Evolutionary conservation across 2,888 invertebrate species (phyloP).

Genomic region (Torymus aiolomorphi): DNA sequence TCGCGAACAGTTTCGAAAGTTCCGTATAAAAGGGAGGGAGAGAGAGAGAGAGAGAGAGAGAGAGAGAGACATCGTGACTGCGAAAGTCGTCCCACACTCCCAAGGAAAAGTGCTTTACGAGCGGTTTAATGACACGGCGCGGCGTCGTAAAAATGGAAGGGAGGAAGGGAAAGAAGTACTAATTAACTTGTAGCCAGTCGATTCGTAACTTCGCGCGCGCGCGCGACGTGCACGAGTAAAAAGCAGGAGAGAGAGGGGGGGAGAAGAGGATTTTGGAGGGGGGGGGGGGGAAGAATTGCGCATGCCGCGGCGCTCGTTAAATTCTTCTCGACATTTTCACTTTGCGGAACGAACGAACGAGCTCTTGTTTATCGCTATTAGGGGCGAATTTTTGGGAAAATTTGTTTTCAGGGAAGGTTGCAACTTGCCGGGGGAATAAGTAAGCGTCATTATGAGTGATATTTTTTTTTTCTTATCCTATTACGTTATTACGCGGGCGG

Average conservation of each 20-base stretch:
- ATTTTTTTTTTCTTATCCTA: too few species aligned
- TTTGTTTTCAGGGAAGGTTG: too few species aligned
- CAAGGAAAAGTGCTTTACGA: constrained; percentile 47
- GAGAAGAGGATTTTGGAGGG: too few species aligned
- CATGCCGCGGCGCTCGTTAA: background rate
- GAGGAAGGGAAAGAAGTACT: constrained; percentile 31
- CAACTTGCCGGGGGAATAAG: too few species aligned
- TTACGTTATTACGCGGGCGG: too few species aligned
- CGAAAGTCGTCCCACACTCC: background rate
- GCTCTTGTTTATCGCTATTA: too few species aligned
- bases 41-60: background rate
- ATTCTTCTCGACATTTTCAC: constrained; percentile 1
- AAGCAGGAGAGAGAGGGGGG: too few species aligned
- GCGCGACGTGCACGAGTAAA: background rate
- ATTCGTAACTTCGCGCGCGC: background rate
- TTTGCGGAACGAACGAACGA: too few species aligned
- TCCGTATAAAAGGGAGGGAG: too few species aligned
- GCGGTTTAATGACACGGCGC: constrained; percentile 52
- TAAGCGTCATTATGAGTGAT: too few species aligned
- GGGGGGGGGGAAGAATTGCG: too few species aligned
- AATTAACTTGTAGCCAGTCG: constrained; percentile 54
- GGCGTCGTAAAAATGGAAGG: constrained; percentile 23
- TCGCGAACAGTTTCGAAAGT: constrained; percentile 3
- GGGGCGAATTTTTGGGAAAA: too few species aligned
- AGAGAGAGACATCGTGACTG: background rate